A percentile compares a stretch with the other conserved stretches of the same genome.
Conservation (phyloP, 2,888 invertebrate genomes). For the Xanthorhoe spadicearia region DNA sequence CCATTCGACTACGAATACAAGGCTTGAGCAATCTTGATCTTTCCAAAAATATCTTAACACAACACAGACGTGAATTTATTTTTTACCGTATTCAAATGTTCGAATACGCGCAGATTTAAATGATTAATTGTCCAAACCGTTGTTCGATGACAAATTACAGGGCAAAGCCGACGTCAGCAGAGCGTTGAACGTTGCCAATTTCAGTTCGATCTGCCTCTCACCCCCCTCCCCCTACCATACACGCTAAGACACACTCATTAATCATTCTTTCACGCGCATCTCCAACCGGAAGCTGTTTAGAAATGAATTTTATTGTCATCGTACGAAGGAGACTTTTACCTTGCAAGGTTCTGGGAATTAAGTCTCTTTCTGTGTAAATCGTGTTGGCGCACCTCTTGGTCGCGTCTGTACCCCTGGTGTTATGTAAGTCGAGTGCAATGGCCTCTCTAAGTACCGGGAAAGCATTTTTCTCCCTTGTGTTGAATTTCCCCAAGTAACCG, state of each 20-base stretch:
- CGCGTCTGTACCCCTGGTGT: slow-evolving; percentile 79
- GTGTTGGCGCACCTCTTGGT: slow-evolving; percentile 68
- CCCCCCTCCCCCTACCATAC: slow-evolving; percentile 58
- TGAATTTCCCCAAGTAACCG: slow-evolving; percentile 60
- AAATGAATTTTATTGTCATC: slow-evolving; percentile 59
- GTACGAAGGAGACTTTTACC: slow-evolving; percentile 61
- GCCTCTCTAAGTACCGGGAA: slow-evolving; percentile 72
- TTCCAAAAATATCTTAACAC: slow-evolving; percentile 35
- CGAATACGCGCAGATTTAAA: slow-evolving; percentile 35
- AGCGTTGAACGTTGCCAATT: slow-evolving; percentile 70
- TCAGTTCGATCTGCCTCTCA: slow-evolving; percentile 78
- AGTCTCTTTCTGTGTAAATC: slow-evolving; percentile 47
- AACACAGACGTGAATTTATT: slow-evolving; percentile 3
- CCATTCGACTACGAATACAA: slow-evolving; percentile 49
- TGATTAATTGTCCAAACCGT: slow-evolving; percentile 49
- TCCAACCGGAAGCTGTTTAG: slow-evolving; percentile 53
- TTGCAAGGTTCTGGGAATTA: slow-evolving; percentile 51
- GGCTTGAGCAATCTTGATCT: slow-evolving; percentile 49
- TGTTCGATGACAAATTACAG: slow-evolving; percentile 61
- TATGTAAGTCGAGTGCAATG: slow-evolving; percentile 82
- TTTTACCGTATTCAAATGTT: slow-evolving; percentile 11
- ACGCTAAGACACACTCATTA: slow-evolving; percentile 71
- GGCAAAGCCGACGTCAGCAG: slow-evolving; percentile 64
- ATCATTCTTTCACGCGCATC: slow-evolving; percentile 70
- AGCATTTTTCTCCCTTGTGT: slow-evolving; percentile 61